Evolutionary conservation across 2,888 invertebrate genomes (phyloP).

Genomic region (Machimus rusticus): DNA sequence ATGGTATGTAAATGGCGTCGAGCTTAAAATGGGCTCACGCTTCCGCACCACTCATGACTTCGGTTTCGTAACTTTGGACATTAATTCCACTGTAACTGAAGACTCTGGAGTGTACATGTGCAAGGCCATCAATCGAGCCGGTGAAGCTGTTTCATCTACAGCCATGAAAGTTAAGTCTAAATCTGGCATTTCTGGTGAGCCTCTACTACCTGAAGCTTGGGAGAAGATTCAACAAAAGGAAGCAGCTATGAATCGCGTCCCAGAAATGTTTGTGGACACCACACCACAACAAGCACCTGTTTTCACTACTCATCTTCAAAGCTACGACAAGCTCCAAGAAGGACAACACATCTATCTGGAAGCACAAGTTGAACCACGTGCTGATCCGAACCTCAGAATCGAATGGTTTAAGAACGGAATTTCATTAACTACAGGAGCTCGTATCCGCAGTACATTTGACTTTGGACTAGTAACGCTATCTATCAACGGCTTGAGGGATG

Average conservation of each 20-base stretch:
- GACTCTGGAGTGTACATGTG: slow-evolving; percentile 95
- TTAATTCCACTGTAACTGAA: slow-evolving; percentile 84
- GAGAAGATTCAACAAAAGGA: slow-evolving; percentile 90
- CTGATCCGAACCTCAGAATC: slow-evolving; percentile 84
- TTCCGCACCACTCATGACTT: slow-evolving; percentile 93
- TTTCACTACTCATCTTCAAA: slow-evolving; percentile 91
- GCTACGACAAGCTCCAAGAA: slow-evolving; percentile 83
- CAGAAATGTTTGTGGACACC: slow-evolving; percentile 85
- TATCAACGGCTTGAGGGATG: slow-evolving; percentile 83
- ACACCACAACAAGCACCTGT: slow-evolving; percentile 91
- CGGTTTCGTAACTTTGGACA: slow-evolving; percentile 92
- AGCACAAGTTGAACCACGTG: slow-evolving; percentile 89
- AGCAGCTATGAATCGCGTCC: slow-evolving; percentile 89
- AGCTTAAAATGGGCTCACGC: slow-evolving; percentile 90
- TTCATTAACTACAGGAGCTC: slow-evolving; percentile 83
- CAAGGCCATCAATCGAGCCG: slow-evolving; percentile 91
- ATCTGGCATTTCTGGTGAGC: slow-evolving; percentile 81
- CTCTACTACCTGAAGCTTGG: slow-evolving; percentile 90
- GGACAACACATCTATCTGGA: slow-evolving; percentile 87
- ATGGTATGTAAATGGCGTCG: slow-evolving; percentile 95
- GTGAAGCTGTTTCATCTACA: slow-evolving; percentile 92
- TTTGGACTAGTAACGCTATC: slow-evolving; percentile 95
- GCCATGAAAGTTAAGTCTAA: slow-evolving; percentile 87
- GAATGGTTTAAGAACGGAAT: slow-evolving; percentile 96
- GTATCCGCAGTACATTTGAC: slow-evolving; percentile 93